phyloP scores from a whole-genome alignment of 2,797 vertebrate species.

The Pteronotus mesoamericanus region DNA sequence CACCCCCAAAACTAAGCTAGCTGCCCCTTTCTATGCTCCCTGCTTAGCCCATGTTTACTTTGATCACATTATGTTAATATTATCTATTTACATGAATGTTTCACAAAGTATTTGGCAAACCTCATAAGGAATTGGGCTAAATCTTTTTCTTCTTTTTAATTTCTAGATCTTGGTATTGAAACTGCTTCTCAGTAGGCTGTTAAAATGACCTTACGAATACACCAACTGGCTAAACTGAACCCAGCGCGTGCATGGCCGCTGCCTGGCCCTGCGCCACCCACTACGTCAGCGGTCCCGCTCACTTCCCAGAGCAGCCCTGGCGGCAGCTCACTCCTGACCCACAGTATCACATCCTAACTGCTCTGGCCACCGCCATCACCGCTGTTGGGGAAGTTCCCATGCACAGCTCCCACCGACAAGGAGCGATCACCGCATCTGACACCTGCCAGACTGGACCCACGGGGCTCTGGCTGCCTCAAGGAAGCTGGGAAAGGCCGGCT shows the following conservation, averaged over 20 bases:
- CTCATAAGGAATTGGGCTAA: neutral
- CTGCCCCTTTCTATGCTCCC: neutral
- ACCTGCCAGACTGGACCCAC: neutral
- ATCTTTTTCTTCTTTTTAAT: neutral
- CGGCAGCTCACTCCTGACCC: neutral
- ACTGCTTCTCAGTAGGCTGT: neutral
- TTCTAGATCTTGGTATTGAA: neutral
- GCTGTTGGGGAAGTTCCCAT: neutral
- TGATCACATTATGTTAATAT: neutral
- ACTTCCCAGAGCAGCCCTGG: too few relatives aligned
- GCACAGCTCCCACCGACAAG: neutral
- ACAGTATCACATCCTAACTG: too few relatives aligned
- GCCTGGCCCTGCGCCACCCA: too few relatives aligned
- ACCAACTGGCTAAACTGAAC: neutral
- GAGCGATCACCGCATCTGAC: neutral
- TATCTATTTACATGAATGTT: neutral
- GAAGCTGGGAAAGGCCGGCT: neutral
- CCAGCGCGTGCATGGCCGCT: neutral
- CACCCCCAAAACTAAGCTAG: rapidly evolving
- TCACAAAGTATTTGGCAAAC: neutral
- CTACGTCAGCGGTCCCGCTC: rapidly evolving
- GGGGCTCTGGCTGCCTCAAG: neutral
- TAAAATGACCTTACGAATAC: neutral
- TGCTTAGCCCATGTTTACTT: neutral
- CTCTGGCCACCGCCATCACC: rapidly evolving